A percentile compares a stretch with the other conserved stretches of the same genome.
Evolutionary conservation across 1,140 invertebrate species (phyloP).

Genomic region (Ptiloglossa arizonensis): DNA sequence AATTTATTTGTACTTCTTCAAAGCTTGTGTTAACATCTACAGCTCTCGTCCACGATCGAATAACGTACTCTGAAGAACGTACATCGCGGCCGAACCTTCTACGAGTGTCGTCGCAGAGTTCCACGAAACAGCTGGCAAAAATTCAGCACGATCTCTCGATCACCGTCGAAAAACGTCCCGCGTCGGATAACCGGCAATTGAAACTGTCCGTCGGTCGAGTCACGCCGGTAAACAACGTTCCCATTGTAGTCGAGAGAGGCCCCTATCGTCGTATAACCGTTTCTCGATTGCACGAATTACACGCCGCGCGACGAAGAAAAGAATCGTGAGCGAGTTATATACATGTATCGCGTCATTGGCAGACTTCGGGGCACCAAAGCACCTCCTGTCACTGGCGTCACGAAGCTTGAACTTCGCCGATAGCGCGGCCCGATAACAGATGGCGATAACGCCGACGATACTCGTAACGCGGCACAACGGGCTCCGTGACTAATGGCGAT

Average conservation of each 20-base stretch:
- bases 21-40: too few species aligned
- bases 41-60: too few species aligned
- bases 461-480: constrained; percentile 68
- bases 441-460: constrained; percentile 72
- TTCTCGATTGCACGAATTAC: constrained; percentile 8
- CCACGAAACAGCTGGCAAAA: too few species aligned
- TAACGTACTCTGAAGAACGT: too few species aligned
- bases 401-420: constrained; percentile 72
- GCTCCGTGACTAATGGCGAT: constrained; percentile 77
- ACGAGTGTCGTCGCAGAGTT: too few species aligned
- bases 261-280: not conserved
- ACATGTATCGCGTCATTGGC: constrained; percentile 1
- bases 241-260: not conserved
- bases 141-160: not conserved
- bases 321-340: not conserved
- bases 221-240: constrained; percentile 4
- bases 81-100: too few species aligned
- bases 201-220: not conserved
- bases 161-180: not conserved
- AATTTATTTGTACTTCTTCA: too few species aligned
- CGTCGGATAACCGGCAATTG: not conserved
- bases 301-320: not conserved
- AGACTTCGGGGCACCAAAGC: constrained; percentile 33
- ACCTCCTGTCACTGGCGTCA: constrained; percentile 49
- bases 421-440: constrained; percentile 72